These are phyloP conservation scores for Noturus placidus DNA, from an alignment of 2,113 vertebrate species.

Conservation along the genomic window DNA sequence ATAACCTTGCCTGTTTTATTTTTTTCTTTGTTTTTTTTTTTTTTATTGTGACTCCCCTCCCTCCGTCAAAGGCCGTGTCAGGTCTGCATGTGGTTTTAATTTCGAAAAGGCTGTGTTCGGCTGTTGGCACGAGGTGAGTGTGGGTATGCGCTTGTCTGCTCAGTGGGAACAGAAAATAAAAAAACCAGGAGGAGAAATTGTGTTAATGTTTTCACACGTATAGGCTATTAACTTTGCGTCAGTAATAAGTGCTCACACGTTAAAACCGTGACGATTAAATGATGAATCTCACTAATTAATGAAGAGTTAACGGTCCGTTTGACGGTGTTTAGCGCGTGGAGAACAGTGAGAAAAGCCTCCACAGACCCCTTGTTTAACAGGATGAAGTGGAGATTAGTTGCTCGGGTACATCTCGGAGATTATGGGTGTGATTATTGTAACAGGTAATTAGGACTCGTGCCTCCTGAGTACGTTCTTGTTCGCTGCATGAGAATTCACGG, in stretches of 20 bases:
- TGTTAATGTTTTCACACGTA: not conserved
- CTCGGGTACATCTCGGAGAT: constrained; percentile 48
- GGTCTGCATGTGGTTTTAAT: constrained; percentile 49
- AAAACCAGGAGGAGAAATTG: not conserved
- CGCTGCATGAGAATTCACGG: not conserved
- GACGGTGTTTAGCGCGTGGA: not conserved
- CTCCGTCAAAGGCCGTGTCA: not conserved
- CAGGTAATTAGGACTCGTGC: constrained; percentile 62
- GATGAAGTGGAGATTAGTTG: constrained; percentile 41
- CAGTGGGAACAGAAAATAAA: not conserved
- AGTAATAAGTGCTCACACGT: not conserved
- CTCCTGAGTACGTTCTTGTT: constrained; percentile 40
- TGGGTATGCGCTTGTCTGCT: constrained; percentile 10
- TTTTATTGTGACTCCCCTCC: not conserved
- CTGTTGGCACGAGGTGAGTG: constrained; percentile 10
- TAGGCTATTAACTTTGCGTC: not conserved
- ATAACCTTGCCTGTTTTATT: not conserved
- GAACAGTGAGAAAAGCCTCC: not conserved
- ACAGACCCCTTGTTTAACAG: constrained; percentile 7
- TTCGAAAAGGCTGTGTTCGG: not conserved
- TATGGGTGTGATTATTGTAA: constrained; percentile 65
- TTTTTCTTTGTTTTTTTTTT: not conserved
- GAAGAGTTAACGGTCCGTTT: not conserved
- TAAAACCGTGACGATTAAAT: not conserved
- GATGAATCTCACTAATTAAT: not conserved